These are phyloP conservation scores for Spilosoma lubricipeda DNA, from an alignment of 2,888 invertebrate species.

Conservation along the genomic window DNA sequence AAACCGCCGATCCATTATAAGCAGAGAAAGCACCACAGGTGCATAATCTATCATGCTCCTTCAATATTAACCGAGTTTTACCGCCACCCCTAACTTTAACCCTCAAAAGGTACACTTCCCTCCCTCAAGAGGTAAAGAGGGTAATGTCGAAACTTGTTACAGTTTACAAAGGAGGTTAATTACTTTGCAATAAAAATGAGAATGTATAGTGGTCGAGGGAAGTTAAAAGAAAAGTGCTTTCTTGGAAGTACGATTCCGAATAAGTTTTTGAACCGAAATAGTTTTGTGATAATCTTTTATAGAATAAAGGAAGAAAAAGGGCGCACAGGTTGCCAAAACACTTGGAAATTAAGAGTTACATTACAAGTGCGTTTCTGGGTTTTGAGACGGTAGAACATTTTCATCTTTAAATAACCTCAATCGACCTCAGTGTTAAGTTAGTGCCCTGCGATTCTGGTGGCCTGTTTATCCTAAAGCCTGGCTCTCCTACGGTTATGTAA, in stretches of 20 bases:
- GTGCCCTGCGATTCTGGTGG: too few relatives aligned
- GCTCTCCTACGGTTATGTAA: too few relatives aligned
- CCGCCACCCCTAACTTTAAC: constrained; percentile 22
- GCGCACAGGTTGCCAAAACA: too few relatives aligned
- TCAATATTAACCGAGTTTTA: constrained; percentile 22
- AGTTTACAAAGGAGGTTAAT: constrained; percentile 33
- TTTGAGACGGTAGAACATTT: too few relatives aligned
- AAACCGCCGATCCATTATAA: constrained; percentile 22
- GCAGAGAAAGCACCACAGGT: constrained; percentile 18
- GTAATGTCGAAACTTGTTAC: constrained; percentile 39
- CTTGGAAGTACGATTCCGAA: neutral
- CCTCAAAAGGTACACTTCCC: constrained; percentile 36
- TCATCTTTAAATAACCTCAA: too few relatives aligned
- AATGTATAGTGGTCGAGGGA: neutral
- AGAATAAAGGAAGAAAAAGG: too few relatives aligned
- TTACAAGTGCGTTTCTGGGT: too few relatives aligned
- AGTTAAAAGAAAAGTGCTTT: neutral
- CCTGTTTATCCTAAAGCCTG: too few relatives aligned
- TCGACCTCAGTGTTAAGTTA: too few relatives aligned
- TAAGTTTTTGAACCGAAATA: neutral
- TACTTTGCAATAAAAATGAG: constrained; percentile 21
- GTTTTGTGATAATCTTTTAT: neutral
- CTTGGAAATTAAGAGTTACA: neutral
- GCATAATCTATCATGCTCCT: constrained; percentile 25
- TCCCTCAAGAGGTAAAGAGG: constrained; percentile 27